A percentile compares a stretch with the other conserved stretches of the same genome.
Conservation (phyloP, 2,113 vertebrate species). For the Oreotrochilus melanogaster region DNA sequence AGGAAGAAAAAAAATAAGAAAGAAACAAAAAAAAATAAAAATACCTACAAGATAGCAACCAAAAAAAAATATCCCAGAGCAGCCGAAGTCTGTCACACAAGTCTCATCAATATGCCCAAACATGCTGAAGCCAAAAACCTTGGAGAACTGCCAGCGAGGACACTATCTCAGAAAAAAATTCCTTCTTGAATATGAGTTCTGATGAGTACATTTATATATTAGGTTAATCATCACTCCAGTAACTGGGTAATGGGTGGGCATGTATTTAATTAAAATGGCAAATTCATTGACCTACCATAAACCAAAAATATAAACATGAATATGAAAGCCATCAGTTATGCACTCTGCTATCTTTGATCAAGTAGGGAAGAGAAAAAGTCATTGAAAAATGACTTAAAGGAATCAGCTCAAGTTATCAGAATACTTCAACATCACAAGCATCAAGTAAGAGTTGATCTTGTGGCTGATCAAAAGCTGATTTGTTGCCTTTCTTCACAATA, state of each 20-base stretch:
- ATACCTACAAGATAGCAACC: background rate
- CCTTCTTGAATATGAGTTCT: background rate
- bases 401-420: constrained; percentile 7
- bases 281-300: background rate
- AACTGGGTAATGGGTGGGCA: background rate
- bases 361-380: background rate
- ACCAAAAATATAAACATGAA: constrained; percentile 55
- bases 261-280: constrained; percentile 33
- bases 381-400: constrained; percentile 5
- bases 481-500: background rate
- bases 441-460: background rate
- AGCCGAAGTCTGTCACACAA: background rate
- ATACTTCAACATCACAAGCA: background rate
- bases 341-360: constrained; percentile 27
- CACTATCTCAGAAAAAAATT: background rate
- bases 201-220: background rate
- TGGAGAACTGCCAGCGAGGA: background rate
- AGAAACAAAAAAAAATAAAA: no score
- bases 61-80: background rate
- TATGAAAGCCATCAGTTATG: constrained; percentile 54
- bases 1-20: background rate
- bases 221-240: background rate
- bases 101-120: background rate
- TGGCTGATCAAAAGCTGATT: constrained; percentile 32
- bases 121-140: background rate